These are phyloP conservation scores for Elegia similella DNA, from an alignment of 2,888 invertebrate genomes.

Conservation along the genomic window DNA sequence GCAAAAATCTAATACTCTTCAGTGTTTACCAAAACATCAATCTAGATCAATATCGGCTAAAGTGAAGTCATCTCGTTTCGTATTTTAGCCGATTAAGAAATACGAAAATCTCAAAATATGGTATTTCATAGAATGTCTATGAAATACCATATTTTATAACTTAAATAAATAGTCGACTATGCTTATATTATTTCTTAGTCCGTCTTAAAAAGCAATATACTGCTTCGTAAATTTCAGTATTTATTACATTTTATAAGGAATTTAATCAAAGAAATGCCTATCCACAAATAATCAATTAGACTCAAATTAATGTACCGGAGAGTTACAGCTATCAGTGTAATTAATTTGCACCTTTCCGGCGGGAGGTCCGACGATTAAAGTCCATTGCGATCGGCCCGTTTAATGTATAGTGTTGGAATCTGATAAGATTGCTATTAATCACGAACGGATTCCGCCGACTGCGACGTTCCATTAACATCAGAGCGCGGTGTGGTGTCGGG, in stretches of 20 bases:
- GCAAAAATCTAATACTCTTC: constrained; percentile 29
- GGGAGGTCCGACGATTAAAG: constrained; percentile 51
- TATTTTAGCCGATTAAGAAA: no score
- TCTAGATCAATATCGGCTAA: neutral
- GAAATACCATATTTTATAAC: neutral
- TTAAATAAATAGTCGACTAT: neutral
- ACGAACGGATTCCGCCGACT: constrained; percentile 49
- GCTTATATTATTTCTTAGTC: constrained; percentile 8
- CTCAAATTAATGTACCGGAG: constrained; percentile 55
- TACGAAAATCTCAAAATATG: no score
- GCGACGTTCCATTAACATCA: constrained; percentile 46
- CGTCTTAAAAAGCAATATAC: neutral
- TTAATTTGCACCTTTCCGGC: constrained; percentile 66
- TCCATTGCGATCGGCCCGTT: constrained; percentile 48
- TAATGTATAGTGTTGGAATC: constrained; percentile 61
- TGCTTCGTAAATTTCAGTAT: constrained; percentile 5
- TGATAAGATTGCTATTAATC: constrained; percentile 71
- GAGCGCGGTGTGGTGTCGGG: constrained; percentile 2
- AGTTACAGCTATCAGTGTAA: constrained; percentile 57
- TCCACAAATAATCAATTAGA: constrained; percentile 52
- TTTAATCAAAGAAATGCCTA: constrained; percentile 39
- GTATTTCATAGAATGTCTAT: neutral
- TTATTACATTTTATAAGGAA: constrained; percentile 18
- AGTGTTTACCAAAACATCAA: constrained; percentile 5
- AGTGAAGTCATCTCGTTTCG: no score